A percentile compares a stretch with the other conserved stretches of the same genome.
phyloP scores from a whole-genome alignment of 2,113 vertebrate genomes.

The Labrus mixtus region DNA sequence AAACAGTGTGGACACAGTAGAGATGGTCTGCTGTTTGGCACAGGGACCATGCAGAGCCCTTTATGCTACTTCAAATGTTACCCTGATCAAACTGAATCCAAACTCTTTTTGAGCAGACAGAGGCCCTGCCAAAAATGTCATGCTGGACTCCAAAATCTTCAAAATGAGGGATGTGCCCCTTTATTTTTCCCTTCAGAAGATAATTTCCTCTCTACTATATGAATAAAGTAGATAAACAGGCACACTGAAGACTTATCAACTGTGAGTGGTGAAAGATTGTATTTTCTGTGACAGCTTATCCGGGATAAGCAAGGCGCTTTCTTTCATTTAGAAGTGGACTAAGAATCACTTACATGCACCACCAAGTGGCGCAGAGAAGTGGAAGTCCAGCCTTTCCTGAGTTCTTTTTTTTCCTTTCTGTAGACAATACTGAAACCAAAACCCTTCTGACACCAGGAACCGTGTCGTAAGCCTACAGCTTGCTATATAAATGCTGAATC shows the following conservation, averaged over 20 bases:
- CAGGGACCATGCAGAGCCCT: not conserved
- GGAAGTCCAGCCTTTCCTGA: too few relatives aligned
- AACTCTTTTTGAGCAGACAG: not conserved
- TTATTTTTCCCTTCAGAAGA: not conserved
- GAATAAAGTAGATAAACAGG: not conserved
- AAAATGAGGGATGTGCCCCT: conserved; percentile 4
- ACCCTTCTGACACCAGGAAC: too few relatives aligned
- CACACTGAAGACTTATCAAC: not conserved
- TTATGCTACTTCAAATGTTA: conserved; percentile 3
- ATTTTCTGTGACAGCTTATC: too few relatives aligned
- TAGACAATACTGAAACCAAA: too few relatives aligned
- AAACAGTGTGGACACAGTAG: not conserved
- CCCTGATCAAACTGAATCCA: conserved; percentile 6
- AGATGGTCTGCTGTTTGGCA: conserved; percentile 10
- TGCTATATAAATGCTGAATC: too few relatives aligned
- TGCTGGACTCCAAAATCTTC: not conserved
- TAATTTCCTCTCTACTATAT: not conserved
- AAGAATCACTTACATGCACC: too few relatives aligned
- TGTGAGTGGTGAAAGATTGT: not conserved
- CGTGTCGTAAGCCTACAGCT: too few relatives aligned
- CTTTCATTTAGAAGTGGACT: too few relatives aligned
- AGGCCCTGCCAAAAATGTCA: not conserved
- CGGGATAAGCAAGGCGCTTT: too few relatives aligned
- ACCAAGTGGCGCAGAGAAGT: too few relatives aligned
- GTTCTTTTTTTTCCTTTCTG: too few relatives aligned